Evolutionary conservation across 1,140 invertebrate genomes (phyloP), one percentile per base, ranked within the genome.

Genomic region (Notospermus geniculatus): DNA sequence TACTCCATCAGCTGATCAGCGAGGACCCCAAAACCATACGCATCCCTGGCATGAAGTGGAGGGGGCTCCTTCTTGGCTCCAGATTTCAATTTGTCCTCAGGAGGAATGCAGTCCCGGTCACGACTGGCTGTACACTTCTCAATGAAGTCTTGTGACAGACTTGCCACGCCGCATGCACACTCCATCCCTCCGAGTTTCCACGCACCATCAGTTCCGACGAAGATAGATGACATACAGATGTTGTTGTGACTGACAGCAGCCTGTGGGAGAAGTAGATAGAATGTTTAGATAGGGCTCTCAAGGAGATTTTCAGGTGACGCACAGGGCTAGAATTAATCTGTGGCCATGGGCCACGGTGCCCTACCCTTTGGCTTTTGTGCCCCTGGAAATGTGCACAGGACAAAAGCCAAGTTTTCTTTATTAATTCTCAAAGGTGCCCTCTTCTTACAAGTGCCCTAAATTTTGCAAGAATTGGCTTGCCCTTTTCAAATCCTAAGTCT

Each of bases 131-230:
- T 85, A 25, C 87, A 86, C 77, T 88, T 86, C 67, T 87, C 86
- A 28, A 92, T 80, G 76, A 88, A 88, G 41, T 85, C 82, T 52
- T 80, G 69, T 32, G 85, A 89, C 13, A 90, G 79, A 52, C 91
- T 88, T 58, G 80, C 80, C 70, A 88, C 82, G 68, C 66, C 83
- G 78, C 88, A 90, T 0, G 90, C 80, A 80, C 88, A 90, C 74
- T 93, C 90, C 57, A 93, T 81, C 2, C 90, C 90, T 22, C 89
- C 90, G 17, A 94, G 80, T 77, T 89, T 90, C 91, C 91, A 93
- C 60, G 84, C 87, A 5, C 90, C 90, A 79, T 92, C 89, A 17
- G 85, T 83, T 9, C 87, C 87, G 2, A 93, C 87, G 81, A 91
- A 93, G 59, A 94, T 85, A n/a, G 90, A 87, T 66, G 87, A 85